Evolutionary conservation across 2,888 invertebrate species (phyloP), one percentile per base, ranked within the genome.

Genomic region (Agonopterix alstromeriana): DNA sequence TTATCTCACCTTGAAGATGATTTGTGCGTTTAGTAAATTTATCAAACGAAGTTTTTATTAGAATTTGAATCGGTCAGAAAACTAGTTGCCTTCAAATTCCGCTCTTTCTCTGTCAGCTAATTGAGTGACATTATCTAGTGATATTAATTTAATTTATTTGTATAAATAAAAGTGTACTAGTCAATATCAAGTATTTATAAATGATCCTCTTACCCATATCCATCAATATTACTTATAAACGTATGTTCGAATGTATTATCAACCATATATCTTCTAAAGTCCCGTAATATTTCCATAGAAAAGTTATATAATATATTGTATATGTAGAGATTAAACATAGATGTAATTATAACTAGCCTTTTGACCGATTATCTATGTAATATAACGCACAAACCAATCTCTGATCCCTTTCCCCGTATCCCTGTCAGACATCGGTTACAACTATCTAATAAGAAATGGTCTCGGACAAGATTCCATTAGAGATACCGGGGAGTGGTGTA

Each of bases 41-140:
- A 47, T 40, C 9, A 10, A 43, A 43, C 3, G 42, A 38, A 50
- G 49, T 62, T 65, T 56, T 61, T 55, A 64, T 61, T 52, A 53
- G 52, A 61, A 57, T 11, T 46, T 44, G 53, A 55, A 71, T 84
- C 88, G 88, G 88, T 88, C 88, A 88, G 76, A 76, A 85, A 63
- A 70, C 80, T 84, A 84, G 83, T 83, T 77, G 64, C 68, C 67
- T 69, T 42, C 53, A 60, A 53, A 58, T 56, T 52, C 60, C 47
- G 45, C 54, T 55, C 45, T 50, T 48, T 53, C 60, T 65, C 70
- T 82, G 76, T 83, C 76, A 77, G 68, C 62, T 77, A 67, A 69
- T 74, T 65, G 70, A 82, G 88, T 88, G 88, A 88, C 88, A 88
- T 88, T 78, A 84, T 88, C 88, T 88, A 87, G 85, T 78, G 52